These are phyloP conservation scores for Meleagris gallopavo DNA, from an alignment of 2,113 vertebrate genomes.

Conservation along the genomic window DNA sequence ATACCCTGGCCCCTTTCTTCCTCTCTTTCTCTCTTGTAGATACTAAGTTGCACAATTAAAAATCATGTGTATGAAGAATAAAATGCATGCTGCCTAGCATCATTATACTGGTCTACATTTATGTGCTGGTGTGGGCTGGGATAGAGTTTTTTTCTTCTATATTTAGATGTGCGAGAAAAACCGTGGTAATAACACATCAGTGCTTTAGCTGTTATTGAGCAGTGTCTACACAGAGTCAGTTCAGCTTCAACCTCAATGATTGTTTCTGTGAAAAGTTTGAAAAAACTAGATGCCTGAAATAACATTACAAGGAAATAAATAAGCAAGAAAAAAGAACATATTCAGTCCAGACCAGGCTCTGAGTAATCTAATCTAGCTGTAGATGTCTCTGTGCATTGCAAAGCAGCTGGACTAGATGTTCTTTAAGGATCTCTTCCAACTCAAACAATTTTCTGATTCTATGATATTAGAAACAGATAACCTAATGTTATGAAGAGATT, in stretches of 20 bases:
- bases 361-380: too few relatives aligned
- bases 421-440: too few relatives aligned
- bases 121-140: not conserved
- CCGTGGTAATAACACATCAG: not conserved
- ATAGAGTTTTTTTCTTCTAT: not conserved
- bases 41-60: not conserved
- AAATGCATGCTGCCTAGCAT: not conserved
- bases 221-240: not conserved
- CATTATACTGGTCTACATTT: not conserved
- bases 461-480: not conserved
- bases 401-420: too few relatives aligned
- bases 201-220: not conserved
- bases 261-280: not conserved
- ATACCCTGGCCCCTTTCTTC: too few relatives aligned
- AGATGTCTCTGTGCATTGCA: too few relatives aligned
- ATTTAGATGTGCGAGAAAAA: not conserved
- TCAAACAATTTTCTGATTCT: too few relatives aligned
- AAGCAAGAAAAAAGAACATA: not conserved
- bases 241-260: not conserved
- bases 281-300: not conserved
- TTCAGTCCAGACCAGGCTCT: not conserved
- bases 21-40: not conserved
- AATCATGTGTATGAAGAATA: not conserved
- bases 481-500: not conserved
- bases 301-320: not conserved